Evolutionary conservation across 2,797 vertebrate species (phyloP).

Genomic region (Podarcis lilfordi): DNA sequence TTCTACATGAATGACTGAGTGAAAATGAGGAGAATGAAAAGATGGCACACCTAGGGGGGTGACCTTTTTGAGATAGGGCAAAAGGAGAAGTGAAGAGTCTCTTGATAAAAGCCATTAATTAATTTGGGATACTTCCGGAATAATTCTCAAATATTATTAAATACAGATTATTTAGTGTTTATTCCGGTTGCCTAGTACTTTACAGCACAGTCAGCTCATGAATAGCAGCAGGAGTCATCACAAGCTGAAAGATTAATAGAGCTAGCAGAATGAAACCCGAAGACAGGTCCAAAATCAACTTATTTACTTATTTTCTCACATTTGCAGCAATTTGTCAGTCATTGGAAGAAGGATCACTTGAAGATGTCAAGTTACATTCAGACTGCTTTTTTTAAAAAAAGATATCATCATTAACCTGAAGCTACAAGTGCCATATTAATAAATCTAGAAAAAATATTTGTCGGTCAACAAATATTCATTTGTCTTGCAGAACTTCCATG

Average conservation of each 20-base stretch:
- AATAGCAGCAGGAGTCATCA: not conserved
- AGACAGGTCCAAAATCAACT: not conserved
- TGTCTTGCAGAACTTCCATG: too few relatives aligned
- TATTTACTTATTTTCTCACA: not conserved
- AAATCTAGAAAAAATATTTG: not conserved
- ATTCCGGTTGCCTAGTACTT: not conserved
- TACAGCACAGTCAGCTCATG: not conserved
- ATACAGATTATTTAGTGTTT: not conserved
- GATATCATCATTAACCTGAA: not conserved
- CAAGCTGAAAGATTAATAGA: not conserved
- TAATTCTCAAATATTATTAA: not conserved
- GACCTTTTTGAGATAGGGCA: not conserved
- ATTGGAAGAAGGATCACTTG: not conserved
- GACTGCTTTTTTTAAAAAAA: not conserved
- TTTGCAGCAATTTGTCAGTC: not conserved
- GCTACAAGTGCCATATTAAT: not conserved
- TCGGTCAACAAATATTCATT: not conserved
- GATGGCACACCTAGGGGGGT: not conserved
- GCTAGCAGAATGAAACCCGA: not conserved
- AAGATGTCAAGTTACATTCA: not conserved
- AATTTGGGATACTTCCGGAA: not conserved
- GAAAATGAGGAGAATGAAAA: not conserved
- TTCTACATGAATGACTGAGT: not conserved
- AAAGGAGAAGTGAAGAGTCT: not conserved
- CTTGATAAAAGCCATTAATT: constrained; percentile 1